Evolutionary conservation across 2,888 invertebrate species (phyloP).

Genomic region (Halictus ligatus): DNA sequence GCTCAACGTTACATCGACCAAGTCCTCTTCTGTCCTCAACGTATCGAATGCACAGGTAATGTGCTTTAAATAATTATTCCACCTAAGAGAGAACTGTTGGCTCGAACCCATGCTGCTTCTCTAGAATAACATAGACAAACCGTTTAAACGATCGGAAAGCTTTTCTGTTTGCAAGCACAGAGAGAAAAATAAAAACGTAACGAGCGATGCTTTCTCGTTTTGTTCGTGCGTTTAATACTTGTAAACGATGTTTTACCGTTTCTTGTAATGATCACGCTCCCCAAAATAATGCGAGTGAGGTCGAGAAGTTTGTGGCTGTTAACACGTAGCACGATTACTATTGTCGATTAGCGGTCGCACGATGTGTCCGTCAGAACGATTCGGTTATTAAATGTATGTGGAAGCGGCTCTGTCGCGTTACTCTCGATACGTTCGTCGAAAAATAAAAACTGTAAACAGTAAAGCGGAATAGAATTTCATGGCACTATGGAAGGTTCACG

Average conservation of each 20-base stretch:
- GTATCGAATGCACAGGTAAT: conserved; percentile 93
- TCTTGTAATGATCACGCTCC: conserved; percentile 42
- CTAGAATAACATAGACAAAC: conserved; percentile 43
- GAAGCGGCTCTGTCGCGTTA: conserved; percentile 41
- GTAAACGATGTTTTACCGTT: conserved; percentile 56
- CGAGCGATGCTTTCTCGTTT: background rate
- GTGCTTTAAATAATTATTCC: conserved; percentile 94
- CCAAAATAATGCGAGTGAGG: conserved; percentile 41
- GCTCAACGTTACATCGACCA: conserved; percentile 94
- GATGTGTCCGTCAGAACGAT: conserved; percentile 19
- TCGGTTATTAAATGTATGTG: conserved; percentile 23
- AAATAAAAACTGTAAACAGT: conserved; percentile 76
- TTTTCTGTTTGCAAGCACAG: background rate
- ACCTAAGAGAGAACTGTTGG: conserved; percentile 93
- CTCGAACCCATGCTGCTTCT: conserved; percentile 86
- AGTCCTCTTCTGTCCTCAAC: conserved; percentile 86
- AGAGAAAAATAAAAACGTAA: background rate
- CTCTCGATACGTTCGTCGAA: conserved; percentile 60
- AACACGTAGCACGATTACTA: conserved; percentile 38
- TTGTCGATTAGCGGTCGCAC: conserved; percentile 32
- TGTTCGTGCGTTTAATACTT: conserved; percentile 3
- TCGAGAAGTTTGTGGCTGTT: conserved; percentile 40
- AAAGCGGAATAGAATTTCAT: conserved; percentile 74
- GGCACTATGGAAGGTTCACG: conserved; percentile 72
- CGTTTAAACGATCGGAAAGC: background rate